phyloP scores from a whole-genome alignment of 2,797 vertebrate species.

The Lithobates pipiens region DNA sequence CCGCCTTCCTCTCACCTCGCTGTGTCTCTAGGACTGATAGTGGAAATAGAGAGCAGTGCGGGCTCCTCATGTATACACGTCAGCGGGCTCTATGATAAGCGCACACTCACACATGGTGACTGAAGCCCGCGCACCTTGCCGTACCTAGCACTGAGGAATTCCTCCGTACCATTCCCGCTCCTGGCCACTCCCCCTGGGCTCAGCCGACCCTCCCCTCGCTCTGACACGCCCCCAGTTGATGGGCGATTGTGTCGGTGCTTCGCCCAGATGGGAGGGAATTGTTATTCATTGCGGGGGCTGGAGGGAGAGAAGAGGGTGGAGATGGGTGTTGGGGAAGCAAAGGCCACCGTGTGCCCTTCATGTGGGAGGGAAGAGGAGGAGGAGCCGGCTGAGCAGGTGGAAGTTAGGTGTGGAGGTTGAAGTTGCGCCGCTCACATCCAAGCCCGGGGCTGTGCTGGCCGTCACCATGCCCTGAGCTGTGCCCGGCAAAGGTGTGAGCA shows the following conservation, averaged over 20 bases:
- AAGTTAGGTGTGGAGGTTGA: constrained; percentile 19
- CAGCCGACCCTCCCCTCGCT: not conserved
- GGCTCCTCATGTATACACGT: no score
- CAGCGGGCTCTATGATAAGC: not conserved
- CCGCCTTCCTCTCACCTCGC: no score
- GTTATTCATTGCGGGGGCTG: constrained; percentile 48
- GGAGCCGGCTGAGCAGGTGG: constrained; percentile 49
- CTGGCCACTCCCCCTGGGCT: not conserved
- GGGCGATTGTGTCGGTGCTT: constrained; percentile 14
- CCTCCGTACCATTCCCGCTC: not conserved
- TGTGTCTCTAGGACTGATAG: no score
- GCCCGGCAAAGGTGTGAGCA: constrained; percentile 58
- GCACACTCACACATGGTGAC: not conserved
- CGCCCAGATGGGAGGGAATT: constrained; percentile 44
- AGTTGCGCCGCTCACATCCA: not conserved
- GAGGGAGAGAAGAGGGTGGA: constrained; percentile 30
- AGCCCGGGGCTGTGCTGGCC: no score
- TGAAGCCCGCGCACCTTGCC: constrained; percentile 37
- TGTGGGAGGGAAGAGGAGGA: constrained; percentile 29
- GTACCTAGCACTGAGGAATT: constrained; percentile 32
- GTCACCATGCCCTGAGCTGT: constrained; percentile 1
- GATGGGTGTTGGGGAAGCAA: constrained; percentile 36
- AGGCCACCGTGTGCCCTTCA: constrained; percentile 36
- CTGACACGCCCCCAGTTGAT: not conserved
- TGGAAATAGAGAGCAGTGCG: no score